These are phyloP conservation scores for Pantelozetes paolii DNA, from an alignment of 2,888 invertebrate genomes.

Conservation along the genomic window DNA sequence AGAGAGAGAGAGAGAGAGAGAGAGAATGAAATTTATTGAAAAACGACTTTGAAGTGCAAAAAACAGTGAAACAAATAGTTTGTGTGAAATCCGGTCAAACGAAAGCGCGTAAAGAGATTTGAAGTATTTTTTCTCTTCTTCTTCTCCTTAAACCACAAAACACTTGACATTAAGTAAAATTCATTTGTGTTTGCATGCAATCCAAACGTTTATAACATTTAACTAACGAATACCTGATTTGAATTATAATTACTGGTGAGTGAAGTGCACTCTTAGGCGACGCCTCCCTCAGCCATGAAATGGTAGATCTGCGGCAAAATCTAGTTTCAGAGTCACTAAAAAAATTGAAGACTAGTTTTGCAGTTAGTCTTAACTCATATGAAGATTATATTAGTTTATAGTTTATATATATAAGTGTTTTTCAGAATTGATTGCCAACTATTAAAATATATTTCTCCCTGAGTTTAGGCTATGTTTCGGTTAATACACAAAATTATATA, in stretches of 20 bases:
- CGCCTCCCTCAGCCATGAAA: constrained; percentile 30
- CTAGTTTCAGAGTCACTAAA: constrained; percentile 27
- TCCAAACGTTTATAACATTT: too few relatives aligned
- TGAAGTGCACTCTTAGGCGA: constrained; percentile 30
- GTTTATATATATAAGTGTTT: too few relatives aligned
- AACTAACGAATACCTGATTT: constrained; percentile 28
- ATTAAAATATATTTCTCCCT: constrained; percentile 16
- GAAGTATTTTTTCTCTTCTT: not conserved
- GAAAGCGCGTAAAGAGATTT: not conserved
- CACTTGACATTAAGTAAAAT: constrained; percentile 32
- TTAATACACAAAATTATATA: constrained; percentile 16
- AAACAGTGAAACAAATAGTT: not conserved
- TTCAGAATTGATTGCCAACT: constrained; percentile 24
- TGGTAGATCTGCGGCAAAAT: constrained; percentile 17
- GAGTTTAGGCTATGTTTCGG: not conserved
- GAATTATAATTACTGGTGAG: constrained; percentile 34
- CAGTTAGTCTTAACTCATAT: constrained; percentile 11
- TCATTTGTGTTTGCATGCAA: constrained; percentile 33
- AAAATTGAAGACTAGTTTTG: constrained; percentile 34
- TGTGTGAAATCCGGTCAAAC: constrained; percentile 21
- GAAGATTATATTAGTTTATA: constrained; percentile 13
- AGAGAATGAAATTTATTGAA: constrained; percentile 5
- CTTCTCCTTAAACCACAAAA: constrained; percentile 13
- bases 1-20: not conserved
- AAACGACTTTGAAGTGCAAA: not conserved